Conservation (phyloP, 2,888 invertebrate genomes). For the Euclidia mi region DNA sequence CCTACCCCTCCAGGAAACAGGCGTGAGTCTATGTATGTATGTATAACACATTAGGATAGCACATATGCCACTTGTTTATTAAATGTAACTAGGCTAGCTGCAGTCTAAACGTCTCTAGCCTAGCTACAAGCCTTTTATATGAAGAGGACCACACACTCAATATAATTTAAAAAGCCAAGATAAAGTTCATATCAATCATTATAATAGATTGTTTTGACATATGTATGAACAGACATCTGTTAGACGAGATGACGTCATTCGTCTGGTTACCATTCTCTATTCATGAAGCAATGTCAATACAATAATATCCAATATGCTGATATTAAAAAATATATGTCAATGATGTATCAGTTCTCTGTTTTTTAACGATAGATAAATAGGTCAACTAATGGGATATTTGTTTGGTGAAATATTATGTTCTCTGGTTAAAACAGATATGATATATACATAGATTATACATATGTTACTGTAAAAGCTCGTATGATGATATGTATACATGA, state of each 20-base stretch:
- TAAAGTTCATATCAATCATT: neutral
- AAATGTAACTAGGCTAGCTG: too few relatives aligned
- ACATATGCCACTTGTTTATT: too few relatives aligned
- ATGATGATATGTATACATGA: neutral
- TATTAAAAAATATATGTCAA: constrained; percentile 19
- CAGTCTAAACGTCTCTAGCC: too few relatives aligned
- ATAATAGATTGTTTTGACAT: too few relatives aligned
- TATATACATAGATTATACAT: neutral
- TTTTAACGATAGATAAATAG: constrained; percentile 7
- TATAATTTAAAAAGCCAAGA: too few relatives aligned
- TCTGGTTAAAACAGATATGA: neutral
- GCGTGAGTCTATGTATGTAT: too few relatives aligned
- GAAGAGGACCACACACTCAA: too few relatives aligned
- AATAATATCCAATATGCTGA: constrained; percentile 5
- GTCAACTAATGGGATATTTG: neutral
- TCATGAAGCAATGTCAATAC: constrained; percentile 13
- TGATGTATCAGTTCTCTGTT: constrained; percentile 14
- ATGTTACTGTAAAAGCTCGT: too few relatives aligned
- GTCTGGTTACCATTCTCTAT: constrained; percentile 6
- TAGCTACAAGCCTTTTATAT: too few relatives aligned
- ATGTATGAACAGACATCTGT: neutral
- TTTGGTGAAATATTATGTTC: neutral
- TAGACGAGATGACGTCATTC: constrained; percentile 7
- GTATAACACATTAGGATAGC: too few relatives aligned
- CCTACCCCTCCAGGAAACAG: too few relatives aligned